A percentile compares a stretch with the other conserved stretches of the same genome.
Evolutionary conservation across 2,113 vertebrate species (phyloP).

Genomic region (Thalassoma bifasciatum): DNA sequence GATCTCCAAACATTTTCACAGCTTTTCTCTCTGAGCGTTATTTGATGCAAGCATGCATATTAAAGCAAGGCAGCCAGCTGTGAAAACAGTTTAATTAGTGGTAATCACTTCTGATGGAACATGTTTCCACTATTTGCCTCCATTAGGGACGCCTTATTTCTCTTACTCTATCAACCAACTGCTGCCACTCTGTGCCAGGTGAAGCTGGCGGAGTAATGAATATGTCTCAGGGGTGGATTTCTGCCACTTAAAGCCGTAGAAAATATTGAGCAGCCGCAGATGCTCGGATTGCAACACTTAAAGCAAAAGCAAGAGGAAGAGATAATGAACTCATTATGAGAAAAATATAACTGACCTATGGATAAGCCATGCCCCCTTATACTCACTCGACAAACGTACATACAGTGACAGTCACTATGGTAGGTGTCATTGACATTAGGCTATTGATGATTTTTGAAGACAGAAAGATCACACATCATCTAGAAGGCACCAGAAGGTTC

Average conservation of each 20-base stretch:
- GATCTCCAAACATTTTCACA: conserved; percentile 58
- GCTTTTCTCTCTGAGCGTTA: conserved; percentile 57
- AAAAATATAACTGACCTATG: too few relatives aligned
- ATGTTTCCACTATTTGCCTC: conserved; percentile 83
- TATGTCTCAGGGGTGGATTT: conserved; percentile 38
- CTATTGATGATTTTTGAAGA: too few relatives aligned
- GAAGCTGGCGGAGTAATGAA: conserved; percentile 59
- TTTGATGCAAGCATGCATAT: conserved; percentile 76
- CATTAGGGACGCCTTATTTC: conserved; percentile 81
- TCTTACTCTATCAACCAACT: conserved; percentile 75
- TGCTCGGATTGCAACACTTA: conserved; percentile 8
- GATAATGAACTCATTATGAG: too few relatives aligned
- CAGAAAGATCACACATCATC: too few relatives aligned
- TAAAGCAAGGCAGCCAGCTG: conserved; percentile 79
- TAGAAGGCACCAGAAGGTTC: too few relatives aligned
- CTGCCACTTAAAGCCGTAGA: conserved; percentile 1
- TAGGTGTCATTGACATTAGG: too few relatives aligned
- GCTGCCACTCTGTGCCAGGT: conserved; percentile 75
- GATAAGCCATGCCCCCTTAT: too few relatives aligned
- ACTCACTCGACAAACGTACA: too few relatives aligned
- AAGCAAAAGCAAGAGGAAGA: background rate
- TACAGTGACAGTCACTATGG: too few relatives aligned
- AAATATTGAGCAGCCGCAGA: conserved; percentile 1
- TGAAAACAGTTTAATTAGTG: conserved; percentile 85
- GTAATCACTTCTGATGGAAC: conserved; percentile 84